Conservation (phyloP, 2,113 vertebrate species). For the Pavo muticus region DNA sequence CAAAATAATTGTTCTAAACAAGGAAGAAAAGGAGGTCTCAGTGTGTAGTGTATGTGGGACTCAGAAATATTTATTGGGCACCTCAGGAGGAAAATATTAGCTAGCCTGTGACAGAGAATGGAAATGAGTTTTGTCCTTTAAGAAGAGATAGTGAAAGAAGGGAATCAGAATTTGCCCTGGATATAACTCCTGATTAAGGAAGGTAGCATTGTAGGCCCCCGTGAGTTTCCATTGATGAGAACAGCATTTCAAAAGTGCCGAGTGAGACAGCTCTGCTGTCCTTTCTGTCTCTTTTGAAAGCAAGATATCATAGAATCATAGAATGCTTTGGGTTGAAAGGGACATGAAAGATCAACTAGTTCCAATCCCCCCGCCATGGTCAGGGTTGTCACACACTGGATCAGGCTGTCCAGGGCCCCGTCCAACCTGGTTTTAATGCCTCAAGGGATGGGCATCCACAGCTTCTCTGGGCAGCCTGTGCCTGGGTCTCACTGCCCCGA, state of each 20-base stretch:
- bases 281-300: background rate
- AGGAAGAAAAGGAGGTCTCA: background rate
- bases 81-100: background rate
- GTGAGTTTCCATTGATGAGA: background rate
- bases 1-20: background rate
- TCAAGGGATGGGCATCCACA: background rate
- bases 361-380: background rate
- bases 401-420: background rate
- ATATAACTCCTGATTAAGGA: background rate
- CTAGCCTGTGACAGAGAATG: background rate
- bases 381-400: background rate
- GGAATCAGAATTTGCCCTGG: background rate
- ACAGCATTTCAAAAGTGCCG: background rate
- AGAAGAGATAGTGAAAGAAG: background rate
- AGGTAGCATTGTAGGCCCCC: background rate
- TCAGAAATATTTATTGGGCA: background rate
- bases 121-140: background rate
- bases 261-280: background rate
- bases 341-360: background rate
- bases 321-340: background rate
- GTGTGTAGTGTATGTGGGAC: fast-evolving
- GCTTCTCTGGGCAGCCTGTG: background rate
- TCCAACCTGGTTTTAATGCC: background rate
- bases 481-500: background rate
- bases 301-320: background rate